phyloP scores from a whole-genome alignment of 2,113 vertebrate genomes.

The Tympanuchus pallidicinctus region DNA sequence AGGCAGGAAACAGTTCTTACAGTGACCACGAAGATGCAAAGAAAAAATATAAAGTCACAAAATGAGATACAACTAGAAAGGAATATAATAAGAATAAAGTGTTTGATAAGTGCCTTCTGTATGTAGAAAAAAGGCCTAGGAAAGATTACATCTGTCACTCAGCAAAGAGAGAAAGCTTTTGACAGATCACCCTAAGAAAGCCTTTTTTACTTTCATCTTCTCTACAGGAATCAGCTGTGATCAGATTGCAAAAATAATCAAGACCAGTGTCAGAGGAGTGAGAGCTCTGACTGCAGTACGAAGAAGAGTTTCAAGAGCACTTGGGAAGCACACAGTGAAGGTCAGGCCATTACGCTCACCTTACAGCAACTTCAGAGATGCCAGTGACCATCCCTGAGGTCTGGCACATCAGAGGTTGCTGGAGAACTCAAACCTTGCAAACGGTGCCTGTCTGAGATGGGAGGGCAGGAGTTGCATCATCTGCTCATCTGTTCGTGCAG shows the following conservation, averaged over 20 bases:
- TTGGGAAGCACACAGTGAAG: background rate
- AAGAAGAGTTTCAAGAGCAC: background rate
- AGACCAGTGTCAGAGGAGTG: background rate
- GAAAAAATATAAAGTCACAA: background rate
- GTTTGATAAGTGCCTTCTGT: conserved; percentile 17
- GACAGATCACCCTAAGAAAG: conserved; percentile 51
- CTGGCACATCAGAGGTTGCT: background rate
- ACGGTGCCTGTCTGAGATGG: background rate
- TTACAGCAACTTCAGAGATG: background rate
- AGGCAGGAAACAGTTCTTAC: background rate
- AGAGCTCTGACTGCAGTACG: background rate
- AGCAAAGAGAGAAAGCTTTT: conserved; percentile 30
- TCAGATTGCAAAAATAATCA: conserved; percentile 57
- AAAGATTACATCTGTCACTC: conserved; percentile 54
- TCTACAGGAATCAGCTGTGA: background rate
- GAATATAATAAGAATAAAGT: background rate
- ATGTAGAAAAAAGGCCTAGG: background rate
- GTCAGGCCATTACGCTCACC: background rate
- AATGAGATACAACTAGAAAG: background rate
- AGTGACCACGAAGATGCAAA: background rate
- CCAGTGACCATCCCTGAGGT: background rate
- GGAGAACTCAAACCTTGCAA: background rate
- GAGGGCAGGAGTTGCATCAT: background rate
- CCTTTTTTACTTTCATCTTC: conserved; percentile 39
- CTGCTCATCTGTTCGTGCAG: background rate